Evolutionary conservation across 2,797 vertebrate species (phyloP).

Genomic region (Stomatorhinus walkeri): DNA sequence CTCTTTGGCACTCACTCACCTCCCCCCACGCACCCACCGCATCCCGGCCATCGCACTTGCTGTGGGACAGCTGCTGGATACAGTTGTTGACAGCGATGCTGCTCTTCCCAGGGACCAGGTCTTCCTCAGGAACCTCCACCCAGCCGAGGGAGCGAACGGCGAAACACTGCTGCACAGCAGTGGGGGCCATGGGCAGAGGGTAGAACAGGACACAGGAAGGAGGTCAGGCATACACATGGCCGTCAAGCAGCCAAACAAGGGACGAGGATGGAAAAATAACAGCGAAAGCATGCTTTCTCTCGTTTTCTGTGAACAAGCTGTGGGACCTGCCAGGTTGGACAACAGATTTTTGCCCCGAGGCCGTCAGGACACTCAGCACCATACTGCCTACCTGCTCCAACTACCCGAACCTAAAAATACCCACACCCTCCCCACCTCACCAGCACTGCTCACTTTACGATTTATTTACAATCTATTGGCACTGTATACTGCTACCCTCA

Average conservation of each 20-base stretch:
- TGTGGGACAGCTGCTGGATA: constrained; percentile 89
- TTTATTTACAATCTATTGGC: not conserved
- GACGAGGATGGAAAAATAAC: not conserved
- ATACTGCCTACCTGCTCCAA: not conserved
- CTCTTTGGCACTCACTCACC: constrained; percentile 53
- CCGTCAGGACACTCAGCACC: not conserved
- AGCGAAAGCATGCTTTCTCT: not conserved
- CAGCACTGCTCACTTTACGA: not conserved
- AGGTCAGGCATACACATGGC: not conserved
- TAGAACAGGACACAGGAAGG: not conserved
- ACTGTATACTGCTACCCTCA: not conserved
- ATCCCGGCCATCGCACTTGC: constrained; percentile 59
- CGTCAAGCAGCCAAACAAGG: not conserved
- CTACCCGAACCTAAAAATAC: not conserved
- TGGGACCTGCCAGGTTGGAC: not conserved
- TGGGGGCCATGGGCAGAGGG: not conserved
- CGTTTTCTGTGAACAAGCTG: not conserved
- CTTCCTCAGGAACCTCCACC: constrained; percentile 92
- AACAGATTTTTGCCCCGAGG: not conserved
- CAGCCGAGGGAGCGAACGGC: constrained; percentile 86
- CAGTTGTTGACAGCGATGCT: constrained; percentile 89
- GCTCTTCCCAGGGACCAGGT: constrained; percentile 86
- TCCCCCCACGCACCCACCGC: constrained; percentile 65
- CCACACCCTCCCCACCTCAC: not conserved
- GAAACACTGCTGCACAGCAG: constrained; percentile 66